Conservation (phyloP, 2,797 vertebrate species). For the Tokudaia tokunoshimensis region DNA sequence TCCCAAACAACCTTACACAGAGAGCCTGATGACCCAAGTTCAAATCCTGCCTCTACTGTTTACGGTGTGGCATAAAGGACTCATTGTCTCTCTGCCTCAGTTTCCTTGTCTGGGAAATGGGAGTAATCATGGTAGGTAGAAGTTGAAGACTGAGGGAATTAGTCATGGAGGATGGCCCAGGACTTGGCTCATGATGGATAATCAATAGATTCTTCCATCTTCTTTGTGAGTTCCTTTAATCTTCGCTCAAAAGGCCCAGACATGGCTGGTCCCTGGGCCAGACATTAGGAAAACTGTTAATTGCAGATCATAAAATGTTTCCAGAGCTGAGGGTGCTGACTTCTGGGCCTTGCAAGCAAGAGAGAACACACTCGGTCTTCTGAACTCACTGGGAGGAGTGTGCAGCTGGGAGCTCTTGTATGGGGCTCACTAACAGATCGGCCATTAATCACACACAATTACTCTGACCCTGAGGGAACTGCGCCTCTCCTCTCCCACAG, state of each 20-base stretch:
- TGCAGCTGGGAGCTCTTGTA: conserved; percentile 85
- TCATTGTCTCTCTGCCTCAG: neutral
- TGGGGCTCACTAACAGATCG: conserved; percentile 86
- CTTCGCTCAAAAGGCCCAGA: neutral
- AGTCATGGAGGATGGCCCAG: neutral
- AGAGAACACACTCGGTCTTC: conserved; percentile 82
- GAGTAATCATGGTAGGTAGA: fast-evolving
- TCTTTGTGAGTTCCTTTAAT: neutral
- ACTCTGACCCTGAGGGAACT: conserved; percentile 88
- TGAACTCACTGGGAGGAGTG: conserved; percentile 82
- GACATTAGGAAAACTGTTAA: neutral
- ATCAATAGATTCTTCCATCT: neutral
- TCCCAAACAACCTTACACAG: neutral
- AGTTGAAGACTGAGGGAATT: neutral
- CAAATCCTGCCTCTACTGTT: neutral
- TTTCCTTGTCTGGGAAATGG: neutral
- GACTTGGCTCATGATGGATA: fast-evolving
- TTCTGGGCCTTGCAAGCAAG: conserved; percentile 73
- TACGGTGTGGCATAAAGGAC: neutral
- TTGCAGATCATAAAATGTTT: conserved; percentile 58
- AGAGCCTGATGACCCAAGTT: neutral
- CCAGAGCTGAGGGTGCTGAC: conserved; percentile 82
- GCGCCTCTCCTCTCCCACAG: conserved; percentile 80
- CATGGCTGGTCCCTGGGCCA: neutral
- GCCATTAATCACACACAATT: conserved; percentile 88